Conservation (phyloP, 2,113 vertebrate species). For the Salvelinus fontinalis region DNA sequence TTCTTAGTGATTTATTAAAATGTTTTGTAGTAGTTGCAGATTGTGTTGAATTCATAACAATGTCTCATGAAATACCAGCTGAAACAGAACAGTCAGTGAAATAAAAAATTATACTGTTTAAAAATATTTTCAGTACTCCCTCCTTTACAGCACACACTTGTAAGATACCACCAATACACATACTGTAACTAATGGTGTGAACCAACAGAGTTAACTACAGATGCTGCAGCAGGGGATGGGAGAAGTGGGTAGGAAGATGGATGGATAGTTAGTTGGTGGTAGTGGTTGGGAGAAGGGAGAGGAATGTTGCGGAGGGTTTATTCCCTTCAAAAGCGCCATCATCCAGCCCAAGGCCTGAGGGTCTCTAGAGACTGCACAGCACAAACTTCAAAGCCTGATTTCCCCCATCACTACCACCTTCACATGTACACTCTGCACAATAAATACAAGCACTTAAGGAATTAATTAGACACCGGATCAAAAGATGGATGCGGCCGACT, state of each 20-base stretch:
- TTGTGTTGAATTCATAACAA: no score
- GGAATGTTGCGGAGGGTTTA: slow-evolving; percentile 41
- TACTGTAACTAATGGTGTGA: neutral
- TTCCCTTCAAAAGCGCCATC: slow-evolving; percentile 36
- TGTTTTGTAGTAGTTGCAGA: no score
- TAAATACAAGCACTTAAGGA: slow-evolving; percentile 71
- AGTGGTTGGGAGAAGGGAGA: slow-evolving; percentile 40
- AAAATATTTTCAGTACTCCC: no score
- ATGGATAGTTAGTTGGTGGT: slow-evolving; percentile 44
- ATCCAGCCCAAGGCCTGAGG: slow-evolving; percentile 64
- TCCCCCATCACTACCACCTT: slow-evolving; percentile 33
- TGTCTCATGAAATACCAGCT: no score
- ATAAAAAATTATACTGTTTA: no score
- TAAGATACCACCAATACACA: neutral
- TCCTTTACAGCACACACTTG: neutral
- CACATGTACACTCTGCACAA: slow-evolving; percentile 32
- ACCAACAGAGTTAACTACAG: neutral
- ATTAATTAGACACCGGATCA: slow-evolving; percentile 72
- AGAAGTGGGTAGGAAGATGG: slow-evolving; percentile 29
- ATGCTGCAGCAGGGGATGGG: neutral
- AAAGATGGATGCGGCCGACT: slow-evolving; percentile 32
- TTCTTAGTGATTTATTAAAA: no score
- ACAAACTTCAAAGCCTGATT: slow-evolving; percentile 70
- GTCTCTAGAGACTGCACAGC: slow-evolving; percentile 63
- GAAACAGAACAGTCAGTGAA: no score